These are phyloP conservation scores for Phaethon lepturus DNA, from an alignment of 2,113 vertebrate species.

Conservation along the genomic window DNA sequence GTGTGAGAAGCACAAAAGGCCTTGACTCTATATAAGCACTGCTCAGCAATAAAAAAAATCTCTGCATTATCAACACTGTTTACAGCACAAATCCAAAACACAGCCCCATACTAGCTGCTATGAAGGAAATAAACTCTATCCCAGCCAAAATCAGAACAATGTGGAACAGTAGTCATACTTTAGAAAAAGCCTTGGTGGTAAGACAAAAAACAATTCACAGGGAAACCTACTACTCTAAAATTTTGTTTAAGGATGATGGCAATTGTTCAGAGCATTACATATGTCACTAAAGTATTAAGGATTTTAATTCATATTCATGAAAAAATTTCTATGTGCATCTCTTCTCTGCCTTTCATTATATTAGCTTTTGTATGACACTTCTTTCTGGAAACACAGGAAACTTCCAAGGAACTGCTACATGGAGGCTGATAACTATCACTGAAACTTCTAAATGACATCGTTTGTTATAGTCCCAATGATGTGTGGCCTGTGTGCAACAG, in stretches of 20 bases:
- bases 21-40: neutral
- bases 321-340: neutral
- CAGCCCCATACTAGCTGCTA: neutral
- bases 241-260: neutral
- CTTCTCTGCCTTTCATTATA: neutral
- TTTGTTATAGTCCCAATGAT: neutral
- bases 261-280: neutral
- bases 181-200: neutral
- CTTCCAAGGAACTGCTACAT: accelerated
- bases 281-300: neutral
- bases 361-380: neutral
- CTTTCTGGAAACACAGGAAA: neutral
- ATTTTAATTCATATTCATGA: neutral
- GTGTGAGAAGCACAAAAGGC: neutral
- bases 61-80: neutral
- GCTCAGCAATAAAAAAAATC: neutral
- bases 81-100: neutral
- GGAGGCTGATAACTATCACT: neutral
- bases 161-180: neutral
- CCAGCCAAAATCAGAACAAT: neutral
- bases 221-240: neutral
- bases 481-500: neutral
- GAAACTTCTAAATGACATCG: neutral
- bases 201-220: neutral
- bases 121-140: neutral